Conservation (phyloP, 2,888 invertebrate genomes). For the Onchidella celtica region DNA sequence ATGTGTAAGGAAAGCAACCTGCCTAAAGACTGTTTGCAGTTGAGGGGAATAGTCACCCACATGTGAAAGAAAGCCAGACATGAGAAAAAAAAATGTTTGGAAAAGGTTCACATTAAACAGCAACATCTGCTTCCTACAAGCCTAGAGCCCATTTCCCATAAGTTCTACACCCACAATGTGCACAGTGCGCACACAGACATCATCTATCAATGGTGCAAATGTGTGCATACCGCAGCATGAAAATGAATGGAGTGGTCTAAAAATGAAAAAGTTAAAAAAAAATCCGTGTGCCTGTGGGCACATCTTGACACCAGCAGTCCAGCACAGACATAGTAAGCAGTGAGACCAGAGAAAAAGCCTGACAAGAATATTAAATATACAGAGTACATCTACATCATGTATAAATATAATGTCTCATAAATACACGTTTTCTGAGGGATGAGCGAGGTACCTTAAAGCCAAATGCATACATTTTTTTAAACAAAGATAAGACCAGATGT, state of each 20-base stretch:
- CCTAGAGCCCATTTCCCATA: neutral
- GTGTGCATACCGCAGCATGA: neutral
- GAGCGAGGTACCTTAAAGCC: constrained; percentile 14
- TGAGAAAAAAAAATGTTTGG: neutral
- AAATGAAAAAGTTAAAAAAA: neutral
- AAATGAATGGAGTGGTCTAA: too few relatives aligned
- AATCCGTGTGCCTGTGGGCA: neutral
- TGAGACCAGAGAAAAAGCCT: constrained; percentile 10
- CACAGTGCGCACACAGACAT: neutral
- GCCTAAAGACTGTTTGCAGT: neutral
- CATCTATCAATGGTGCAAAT: neutral
- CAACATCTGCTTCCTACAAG: neutral
- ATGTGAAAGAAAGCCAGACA: neutral
- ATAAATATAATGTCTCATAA: constrained; percentile 17
- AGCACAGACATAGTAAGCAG: constrained; percentile 16
- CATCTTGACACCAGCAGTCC: neutral
- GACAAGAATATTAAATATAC: constrained; percentile 21
- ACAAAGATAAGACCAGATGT: neutral
- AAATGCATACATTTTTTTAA: constrained; percentile 22
- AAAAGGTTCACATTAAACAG: neutral
- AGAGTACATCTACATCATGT: constrained; percentile 1
- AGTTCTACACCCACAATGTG: neutral
- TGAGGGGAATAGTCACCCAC: neutral
- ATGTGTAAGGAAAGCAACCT: neutral
- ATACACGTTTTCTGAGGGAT: neutral